Evolutionary conservation across 2,888 invertebrate genomes (phyloP).

Genomic region (Megastigmus dorsalis): DNA sequence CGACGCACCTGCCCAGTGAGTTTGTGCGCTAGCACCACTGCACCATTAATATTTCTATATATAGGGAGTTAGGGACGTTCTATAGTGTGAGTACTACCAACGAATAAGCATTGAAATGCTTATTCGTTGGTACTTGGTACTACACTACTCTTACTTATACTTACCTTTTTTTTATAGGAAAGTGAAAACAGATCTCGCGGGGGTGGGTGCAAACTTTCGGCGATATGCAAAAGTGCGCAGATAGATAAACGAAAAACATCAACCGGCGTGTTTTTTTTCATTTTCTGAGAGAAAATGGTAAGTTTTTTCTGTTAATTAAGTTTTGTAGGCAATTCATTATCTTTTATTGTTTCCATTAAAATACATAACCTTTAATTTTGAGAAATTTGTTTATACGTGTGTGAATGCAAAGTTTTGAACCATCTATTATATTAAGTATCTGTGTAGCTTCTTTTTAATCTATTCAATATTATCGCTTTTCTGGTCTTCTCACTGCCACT

Average conservation of each 20-base stretch:
- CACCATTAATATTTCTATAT: too few relatives aligned
- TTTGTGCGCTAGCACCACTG: too few relatives aligned
- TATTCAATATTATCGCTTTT: too few relatives aligned
- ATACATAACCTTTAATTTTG: constrained; percentile 17
- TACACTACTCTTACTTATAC: too few relatives aligned
- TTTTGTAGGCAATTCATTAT: too few relatives aligned
- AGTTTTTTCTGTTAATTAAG: background rate
- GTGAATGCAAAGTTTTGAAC: background rate
- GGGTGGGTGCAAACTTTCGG: background rate
- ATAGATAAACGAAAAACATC: background rate
- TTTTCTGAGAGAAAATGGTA: constrained; percentile 26
- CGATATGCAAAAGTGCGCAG: background rate
- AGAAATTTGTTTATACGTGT: constrained; percentile 9
- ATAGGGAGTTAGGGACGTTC: too few relatives aligned
- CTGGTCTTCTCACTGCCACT: background rate
- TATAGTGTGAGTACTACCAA: too few relatives aligned
- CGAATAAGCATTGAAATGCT: too few relatives aligned
- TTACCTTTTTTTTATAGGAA: background rate
- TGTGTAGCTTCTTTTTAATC: too few relatives aligned
- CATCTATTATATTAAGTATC: too few relatives aligned
- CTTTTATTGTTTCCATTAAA: background rate
- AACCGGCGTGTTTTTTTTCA: background rate
- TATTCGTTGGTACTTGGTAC: too few relatives aligned
- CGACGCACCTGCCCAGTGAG: too few relatives aligned
- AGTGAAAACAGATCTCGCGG: background rate